These are phyloP conservation scores for Pseudonaja textilis DNA, from an alignment of 2,113 vertebrate species.

Conservation along the genomic window DNA sequence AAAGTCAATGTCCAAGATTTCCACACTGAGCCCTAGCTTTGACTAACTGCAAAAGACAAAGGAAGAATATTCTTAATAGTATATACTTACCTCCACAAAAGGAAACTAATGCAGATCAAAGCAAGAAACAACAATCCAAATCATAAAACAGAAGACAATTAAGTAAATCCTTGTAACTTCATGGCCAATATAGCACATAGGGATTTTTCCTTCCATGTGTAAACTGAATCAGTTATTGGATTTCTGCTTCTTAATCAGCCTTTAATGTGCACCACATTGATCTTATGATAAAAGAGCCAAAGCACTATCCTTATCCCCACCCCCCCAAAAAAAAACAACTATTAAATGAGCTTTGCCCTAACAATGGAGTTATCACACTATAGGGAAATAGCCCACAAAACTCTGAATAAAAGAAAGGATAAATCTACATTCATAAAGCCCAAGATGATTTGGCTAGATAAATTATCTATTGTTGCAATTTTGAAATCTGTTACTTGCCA, in stretches of 20 bases:
- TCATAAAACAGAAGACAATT: not conserved
- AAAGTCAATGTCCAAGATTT: slow-evolving; percentile 9
- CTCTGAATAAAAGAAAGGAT: not conserved
- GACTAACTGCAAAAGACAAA: slow-evolving; percentile 25
- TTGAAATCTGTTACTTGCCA: not conserved
- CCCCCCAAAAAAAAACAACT: too few relatives aligned
- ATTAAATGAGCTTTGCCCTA: not conserved
- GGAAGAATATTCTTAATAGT: not conserved
- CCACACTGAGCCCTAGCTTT: slow-evolving; percentile 2
- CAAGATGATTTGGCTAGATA: not conserved
- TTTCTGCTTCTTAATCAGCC: not conserved
- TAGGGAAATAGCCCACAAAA: not conserved
- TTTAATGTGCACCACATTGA: not conserved
- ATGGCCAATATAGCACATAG: not conserved
- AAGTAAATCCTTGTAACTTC: not conserved
- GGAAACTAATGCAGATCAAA: not conserved
- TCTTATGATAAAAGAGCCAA: not conserved
- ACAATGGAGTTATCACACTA: not conserved
- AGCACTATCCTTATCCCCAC: not conserved
- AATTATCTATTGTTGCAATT: not conserved
- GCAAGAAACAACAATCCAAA: not conserved
- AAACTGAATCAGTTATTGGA: not conserved
- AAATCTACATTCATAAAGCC: not conserved
- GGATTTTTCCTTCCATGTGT: not conserved
- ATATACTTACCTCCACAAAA: not conserved